Conservation (phyloP, 2,888 invertebrate genomes). For the Tanypteryx hageni region DNA sequence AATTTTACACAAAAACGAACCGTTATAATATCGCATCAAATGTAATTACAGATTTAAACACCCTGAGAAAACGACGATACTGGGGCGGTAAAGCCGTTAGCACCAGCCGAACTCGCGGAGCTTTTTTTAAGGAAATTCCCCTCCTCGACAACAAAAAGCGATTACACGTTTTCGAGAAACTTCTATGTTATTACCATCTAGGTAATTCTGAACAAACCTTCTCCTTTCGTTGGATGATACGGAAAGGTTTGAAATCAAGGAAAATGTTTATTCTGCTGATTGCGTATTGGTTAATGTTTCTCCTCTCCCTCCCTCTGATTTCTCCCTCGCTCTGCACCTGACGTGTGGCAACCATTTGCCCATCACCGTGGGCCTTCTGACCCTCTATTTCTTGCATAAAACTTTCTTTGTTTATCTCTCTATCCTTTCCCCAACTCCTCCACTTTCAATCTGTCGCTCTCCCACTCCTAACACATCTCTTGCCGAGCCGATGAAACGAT, state of each 20-base stretch:
- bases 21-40: too few species aligned
- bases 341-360: background rate
- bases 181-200: background rate
- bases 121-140: background rate
- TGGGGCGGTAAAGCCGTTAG: too few species aligned
- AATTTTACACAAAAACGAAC: too few species aligned
- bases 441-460: too few species aligned
- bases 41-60: too few species aligned
- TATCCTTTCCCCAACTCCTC: too few species aligned
- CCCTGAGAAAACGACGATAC: too few species aligned
- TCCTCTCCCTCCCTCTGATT: background rate
- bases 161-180: background rate
- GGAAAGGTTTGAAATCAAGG: background rate
- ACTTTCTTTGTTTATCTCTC: background rate
- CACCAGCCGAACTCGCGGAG: background rate
- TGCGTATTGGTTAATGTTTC: background rate
- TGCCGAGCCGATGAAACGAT: too few species aligned
- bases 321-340: background rate
- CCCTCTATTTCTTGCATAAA: background rate
- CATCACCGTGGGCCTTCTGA: background rate
- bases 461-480: too few species aligned
- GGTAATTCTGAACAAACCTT: background rate
- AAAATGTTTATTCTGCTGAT: constrained; percentile 1
- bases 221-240: background rate
- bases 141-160: background rate